Evolutionary conservation across 2,113 vertebrate genomes (phyloP), one percentile per base, ranked within the genome.

Genomic region (Geococcyx californianus): DNA sequence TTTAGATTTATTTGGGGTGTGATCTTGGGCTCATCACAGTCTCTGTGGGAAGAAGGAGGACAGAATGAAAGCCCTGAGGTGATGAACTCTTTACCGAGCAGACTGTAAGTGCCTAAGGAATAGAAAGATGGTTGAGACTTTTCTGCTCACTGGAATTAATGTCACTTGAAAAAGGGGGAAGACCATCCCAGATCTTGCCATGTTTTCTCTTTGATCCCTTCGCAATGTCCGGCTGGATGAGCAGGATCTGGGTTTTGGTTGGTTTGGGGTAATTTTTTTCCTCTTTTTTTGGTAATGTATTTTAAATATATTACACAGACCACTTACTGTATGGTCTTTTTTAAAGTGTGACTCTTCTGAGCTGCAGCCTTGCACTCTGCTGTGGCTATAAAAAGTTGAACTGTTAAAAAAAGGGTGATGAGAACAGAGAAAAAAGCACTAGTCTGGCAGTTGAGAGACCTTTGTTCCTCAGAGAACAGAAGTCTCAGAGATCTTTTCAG

Each of bases 351-450:
- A 18, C 36, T 78, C 15, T 21, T 42, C 17, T 34, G 36, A 34
- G 52, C 73, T 51, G 40, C 42, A 78, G 66, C 54, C 77, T 13
- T 21, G 20, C 26, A 2, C 18, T 23, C 31, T 55, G 51, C 44
- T 70, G 1, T 25, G 34, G 45, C 64, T 84, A 3, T 58, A 7
- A 73, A 73, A 24, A 33, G 33, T 58, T 56, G 70, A 44, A 0
- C 0, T 13, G 12, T 83, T 59, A 34, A 58, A 44, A 0, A 0
- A n/a, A 75, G 29, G 20, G 15, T 47, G 29, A 17, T 69, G 5
- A 16, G 51, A 55, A 6, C 25, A 31, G 25, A 59, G 40, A 18
- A 55, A 31, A 64, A 40, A 82, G 55, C 33, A 3, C 40, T 34
- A 17, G 19, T 25, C 10, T 60, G 49, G 38, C 51, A 76, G 64